A percentile compares a stretch with the other conserved stretches of the same genome.
These are phyloP conservation scores for Campoplex capitator DNA, from an alignment of 2,888 invertebrate species.

Conservation along the genomic window DNA sequence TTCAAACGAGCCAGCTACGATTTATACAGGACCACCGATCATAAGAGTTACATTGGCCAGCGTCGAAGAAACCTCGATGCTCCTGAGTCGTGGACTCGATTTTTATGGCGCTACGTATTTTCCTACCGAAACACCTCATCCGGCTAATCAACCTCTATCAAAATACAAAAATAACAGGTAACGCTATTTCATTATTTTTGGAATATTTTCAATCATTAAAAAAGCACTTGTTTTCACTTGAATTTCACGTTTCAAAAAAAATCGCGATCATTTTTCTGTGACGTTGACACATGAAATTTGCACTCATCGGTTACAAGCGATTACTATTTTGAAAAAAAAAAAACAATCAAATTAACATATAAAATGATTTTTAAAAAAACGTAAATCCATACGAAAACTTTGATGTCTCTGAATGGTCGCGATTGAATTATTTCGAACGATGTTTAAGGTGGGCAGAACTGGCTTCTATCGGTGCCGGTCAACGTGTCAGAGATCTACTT, in stretches of 20 bases:
- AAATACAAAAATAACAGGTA: constrained; percentile 84
- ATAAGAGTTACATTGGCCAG: constrained; percentile 85
- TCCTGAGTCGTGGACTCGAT: constrained; percentile 93
- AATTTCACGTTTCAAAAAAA: no score
- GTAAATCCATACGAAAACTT: not conserved
- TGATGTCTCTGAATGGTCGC: not conserved
- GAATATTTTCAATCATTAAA: no score
- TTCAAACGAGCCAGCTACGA: constrained; percentile 82
- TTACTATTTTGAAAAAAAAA: no score
- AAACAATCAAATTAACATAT: no score
- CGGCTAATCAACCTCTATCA: constrained; percentile 85
- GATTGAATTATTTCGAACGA: not conserved
- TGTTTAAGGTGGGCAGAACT: constrained; percentile 88
- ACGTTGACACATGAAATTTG: no score
- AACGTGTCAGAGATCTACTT: constrained; percentile 89
- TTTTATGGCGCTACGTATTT: constrained; percentile 96
- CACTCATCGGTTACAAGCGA: no score
- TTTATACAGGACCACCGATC: constrained; percentile 83
- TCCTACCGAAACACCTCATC: constrained; percentile 91
- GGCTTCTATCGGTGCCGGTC: constrained; percentile 87
- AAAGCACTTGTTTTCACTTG: no score
- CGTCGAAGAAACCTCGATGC: constrained; percentile 85
- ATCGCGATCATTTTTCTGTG: no score
- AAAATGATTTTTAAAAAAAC: not conserved
- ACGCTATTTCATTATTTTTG: not conserved